Conservation (phyloP, 2,797 vertebrate species). For the Nannoperca obscura region DNA sequence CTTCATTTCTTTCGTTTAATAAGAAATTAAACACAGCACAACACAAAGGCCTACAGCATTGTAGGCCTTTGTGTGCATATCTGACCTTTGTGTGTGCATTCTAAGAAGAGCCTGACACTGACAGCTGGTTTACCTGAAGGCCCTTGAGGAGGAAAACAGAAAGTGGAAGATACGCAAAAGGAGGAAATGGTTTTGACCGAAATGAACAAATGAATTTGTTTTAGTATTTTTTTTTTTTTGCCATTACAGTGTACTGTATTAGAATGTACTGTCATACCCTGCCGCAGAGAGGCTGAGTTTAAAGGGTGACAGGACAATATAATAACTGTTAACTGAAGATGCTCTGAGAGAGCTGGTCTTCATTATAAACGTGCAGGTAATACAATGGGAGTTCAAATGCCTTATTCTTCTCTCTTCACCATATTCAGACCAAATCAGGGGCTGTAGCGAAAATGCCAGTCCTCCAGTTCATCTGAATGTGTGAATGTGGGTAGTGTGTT, state of each 20-base stretch:
- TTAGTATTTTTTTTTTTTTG: neutral
- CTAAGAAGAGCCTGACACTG: slow-evolving; percentile 29
- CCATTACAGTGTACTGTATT: neutral
- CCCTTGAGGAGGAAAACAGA: slow-evolving; percentile 17
- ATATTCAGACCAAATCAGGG: too few species aligned
- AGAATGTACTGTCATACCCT: slow-evolving; percentile 1
- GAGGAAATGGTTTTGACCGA: slow-evolving; percentile 42
- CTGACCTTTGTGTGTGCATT: slow-evolving; percentile 6
- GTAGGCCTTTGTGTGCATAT: neutral
- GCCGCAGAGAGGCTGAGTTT: neutral
- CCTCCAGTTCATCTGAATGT: too few species aligned
- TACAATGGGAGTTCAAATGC: neutral
- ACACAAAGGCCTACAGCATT: too few species aligned
- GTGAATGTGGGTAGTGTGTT: too few species aligned
- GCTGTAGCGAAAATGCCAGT: too few species aligned
- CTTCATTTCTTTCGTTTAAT: neutral
- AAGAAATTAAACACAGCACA: too few species aligned
- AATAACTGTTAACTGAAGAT: slow-evolving; percentile 13
- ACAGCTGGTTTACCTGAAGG: slow-evolving; percentile 37
- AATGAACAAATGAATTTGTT: slow-evolving; percentile 47
- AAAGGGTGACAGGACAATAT: slow-evolving; percentile 25
- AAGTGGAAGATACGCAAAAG: slow-evolving; percentile 23
- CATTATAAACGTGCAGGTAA: slow-evolving; percentile 37
- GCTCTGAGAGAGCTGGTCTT: slow-evolving; percentile 4
- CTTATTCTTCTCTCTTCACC: neutral